These are phyloP conservation scores for Hydrozoanthus gracilis DNA, from an alignment of 92 coral and sea anemone species.

Conservation along the genomic window DNA sequence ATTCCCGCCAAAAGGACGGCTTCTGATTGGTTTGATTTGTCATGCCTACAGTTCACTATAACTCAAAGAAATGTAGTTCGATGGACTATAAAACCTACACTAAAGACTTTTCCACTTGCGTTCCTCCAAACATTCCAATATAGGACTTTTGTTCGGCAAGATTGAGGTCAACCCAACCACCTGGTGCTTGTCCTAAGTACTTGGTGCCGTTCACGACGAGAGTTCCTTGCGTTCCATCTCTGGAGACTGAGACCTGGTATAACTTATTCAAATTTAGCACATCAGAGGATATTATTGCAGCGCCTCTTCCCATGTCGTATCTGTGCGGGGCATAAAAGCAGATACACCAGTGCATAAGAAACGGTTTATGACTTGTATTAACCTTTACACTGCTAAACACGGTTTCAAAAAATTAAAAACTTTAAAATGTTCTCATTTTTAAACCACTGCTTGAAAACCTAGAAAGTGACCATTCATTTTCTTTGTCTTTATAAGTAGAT, in stretches of 20 bases:
- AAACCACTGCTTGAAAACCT: no score
- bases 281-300: slow-evolving; percentile 1
- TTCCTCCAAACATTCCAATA: slow-evolving; percentile 35
- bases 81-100: slow-evolving; percentile 9
- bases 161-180: not conserved
- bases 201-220: slow-evolving; percentile 35
- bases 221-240: slow-evolving; percentile 6
- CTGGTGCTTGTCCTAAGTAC: slow-evolving; percentile 10
- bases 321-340: not conserved
- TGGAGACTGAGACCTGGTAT: slow-evolving; percentile 17
- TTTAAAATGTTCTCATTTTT: no score
- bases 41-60: not conserved
- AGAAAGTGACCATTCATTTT: no score
- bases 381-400: no score
- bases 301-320: slow-evolving; percentile 16
- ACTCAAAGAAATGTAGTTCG: not conserved
- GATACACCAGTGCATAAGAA: no score
- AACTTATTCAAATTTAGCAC: not conserved
- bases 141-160: slow-evolving; percentile 22
- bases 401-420: no score
- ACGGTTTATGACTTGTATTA: no score
- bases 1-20: no score
- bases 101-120: not conserved
- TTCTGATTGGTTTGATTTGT: no score
- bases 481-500: no score